Base-by-base conservation (phyloP, 2,113 vertebrate genomes). In the Sapayoa aenigma region DNA sequence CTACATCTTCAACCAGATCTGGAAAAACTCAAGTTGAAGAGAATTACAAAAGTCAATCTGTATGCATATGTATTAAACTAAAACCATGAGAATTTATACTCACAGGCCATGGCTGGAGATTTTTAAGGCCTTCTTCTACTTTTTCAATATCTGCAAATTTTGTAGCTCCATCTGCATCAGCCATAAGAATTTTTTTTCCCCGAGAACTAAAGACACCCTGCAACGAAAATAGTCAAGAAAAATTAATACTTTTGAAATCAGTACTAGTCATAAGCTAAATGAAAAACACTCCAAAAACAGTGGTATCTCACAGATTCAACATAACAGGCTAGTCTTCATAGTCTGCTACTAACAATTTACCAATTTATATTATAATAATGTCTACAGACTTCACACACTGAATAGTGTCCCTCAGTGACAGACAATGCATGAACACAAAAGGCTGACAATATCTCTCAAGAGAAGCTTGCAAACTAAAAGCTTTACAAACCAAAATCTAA, bases 81-180 rank as follows among this genome's bases (percentile, higher is more conserved):
- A 90, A 93, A 24, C 7, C 12, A 59, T 2, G 5, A 69, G 24
- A 87, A 77, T 77, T 72, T 73, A 82, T 93, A 97, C 98, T 98
- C 87, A 99, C 99, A 63, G 98, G 98, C 98, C 98, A 99, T 3
- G 98, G 98, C 62, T 76, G 97, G 67, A 99, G 95, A 65, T 96
- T 95, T 58, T 97, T 88, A 33, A 99, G 98, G 75, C 98, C 99
- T 35, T 98, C 98, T 97, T 99, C 99, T 79, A 99, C 96, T 97
- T 99, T 99, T 92, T 99, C 98, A 84, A 99, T 62, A 96, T 99
- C 99, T 89, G 97, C 96, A 97, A 99, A 99, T 97, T 99, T 99
- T 50, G 99, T 99, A 82, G 99, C 99, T 93, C 99, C 99, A 30
- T 99, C 99, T 55, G 99, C 99, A 94, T 99, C 99, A 8, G 99